Evolutionary conservation across 2,113 vertebrate species (phyloP), one percentile per base, ranked within the genome.

Genomic region (Siniperca knerii): DNA sequence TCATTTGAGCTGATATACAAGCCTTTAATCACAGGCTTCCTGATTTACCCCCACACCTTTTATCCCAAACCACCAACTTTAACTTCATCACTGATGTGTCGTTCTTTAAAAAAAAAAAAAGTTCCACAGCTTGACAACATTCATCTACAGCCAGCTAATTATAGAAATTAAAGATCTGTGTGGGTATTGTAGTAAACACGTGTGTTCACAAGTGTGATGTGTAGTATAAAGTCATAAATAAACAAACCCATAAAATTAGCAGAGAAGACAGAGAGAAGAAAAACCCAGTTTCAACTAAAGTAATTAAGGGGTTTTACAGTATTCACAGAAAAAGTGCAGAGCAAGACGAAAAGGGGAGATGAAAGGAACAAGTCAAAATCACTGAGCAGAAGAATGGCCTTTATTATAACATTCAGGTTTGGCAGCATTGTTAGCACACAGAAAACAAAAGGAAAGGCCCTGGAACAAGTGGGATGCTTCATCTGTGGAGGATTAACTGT

Each of bases 401-500:
- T 79, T 67, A 55, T 76, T 77, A 25, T 71, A 65, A 57, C 12
- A 18, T 68, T 64, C 40, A 78, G 44, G 33, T 67, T 78, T 82
- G 77, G 71, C 71, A 79, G 61, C 48, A 78, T 79, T 84, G 52
- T 80, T 69, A 65, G 44, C 61, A 72, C 35, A 71, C 42, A 46
- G 54, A 42, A 68, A 75, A 81, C 44, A 82, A 75, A 71, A 42
- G 35, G 25, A 80, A 75, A 69, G 37, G 25, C n/a, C 29, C 42
- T 79, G 62, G 60, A 86, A 82, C n/a, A 77, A 86, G 40, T 52
- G 57, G 5, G 65, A 76, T 48, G 60, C 50, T 86, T 92, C 86
- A 93, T 93, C 92, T 94, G 91, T 76, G 35, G 52, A 60, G 66
- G 84, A 92, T 93, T 88, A 92, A 57, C 48, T 69, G 58, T 74